Evolutionary conservation across 1,140 invertebrate genomes (phyloP).

Genomic region (Neelides sp.): DNA sequence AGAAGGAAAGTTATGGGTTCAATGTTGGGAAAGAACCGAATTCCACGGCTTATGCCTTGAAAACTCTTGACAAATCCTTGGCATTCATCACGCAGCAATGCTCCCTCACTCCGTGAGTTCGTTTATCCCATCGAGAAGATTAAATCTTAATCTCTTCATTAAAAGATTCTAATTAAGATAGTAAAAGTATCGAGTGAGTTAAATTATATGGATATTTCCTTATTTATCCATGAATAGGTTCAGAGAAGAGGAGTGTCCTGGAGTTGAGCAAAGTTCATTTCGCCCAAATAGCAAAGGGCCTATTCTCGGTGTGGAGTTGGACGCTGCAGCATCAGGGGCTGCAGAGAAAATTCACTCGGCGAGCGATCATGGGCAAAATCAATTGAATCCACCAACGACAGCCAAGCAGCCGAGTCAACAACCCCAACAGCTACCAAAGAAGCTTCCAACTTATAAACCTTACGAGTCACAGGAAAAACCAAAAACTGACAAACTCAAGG

Average conservation of each 20-base stretch:
- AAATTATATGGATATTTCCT: not conserved
- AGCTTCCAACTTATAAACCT: not conserved
- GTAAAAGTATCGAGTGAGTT: not conserved
- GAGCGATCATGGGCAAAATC: constrained; percentile 12
- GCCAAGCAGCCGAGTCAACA: not conserved
- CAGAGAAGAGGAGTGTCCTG: constrained; percentile 15
- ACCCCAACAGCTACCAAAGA: not conserved
- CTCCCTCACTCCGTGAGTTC: not conserved
- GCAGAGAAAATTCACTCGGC: constrained; percentile 16
- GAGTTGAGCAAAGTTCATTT: constrained; percentile 8
- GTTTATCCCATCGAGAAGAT: too few species aligned
- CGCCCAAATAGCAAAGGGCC: constrained; percentile 15
- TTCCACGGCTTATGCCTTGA: constrained; percentile 16
- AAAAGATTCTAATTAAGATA: too few species aligned
- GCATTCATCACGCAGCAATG: constrained; percentile 20
- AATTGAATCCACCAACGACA: not conserved
- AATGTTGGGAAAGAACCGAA: constrained; percentile 1
- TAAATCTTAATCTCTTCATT: too few species aligned
- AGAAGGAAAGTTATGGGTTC: not conserved
- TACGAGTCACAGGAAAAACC: constrained; percentile 10
- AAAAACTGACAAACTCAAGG: constrained; percentile 14
- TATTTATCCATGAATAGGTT: constrained; percentile 11
- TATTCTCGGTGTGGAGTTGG: constrained; percentile 3
- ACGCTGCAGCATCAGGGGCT: constrained; percentile 7
- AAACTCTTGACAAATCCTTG: constrained; percentile 22